Evolutionary conservation across 2,797 vertebrate species (phyloP), one percentile per base, ranked within the genome.

Genomic region (Acrocephalus scirpaceus): DNA sequence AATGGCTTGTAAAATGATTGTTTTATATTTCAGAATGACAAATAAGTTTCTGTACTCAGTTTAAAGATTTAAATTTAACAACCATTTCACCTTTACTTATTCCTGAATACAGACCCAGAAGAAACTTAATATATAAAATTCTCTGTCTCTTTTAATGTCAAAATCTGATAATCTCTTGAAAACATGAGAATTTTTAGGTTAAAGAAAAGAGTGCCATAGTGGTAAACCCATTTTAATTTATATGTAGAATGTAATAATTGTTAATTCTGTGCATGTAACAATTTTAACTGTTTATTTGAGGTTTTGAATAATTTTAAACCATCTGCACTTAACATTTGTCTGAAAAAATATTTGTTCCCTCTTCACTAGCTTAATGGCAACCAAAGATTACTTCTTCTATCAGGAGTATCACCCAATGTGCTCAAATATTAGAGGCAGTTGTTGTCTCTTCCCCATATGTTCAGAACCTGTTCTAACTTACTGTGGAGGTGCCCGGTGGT

Each of bases 1-100:
- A 94, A 93, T 96, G 86, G 84, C 93, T 96, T 86, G 45, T 80
- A 75, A 86, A 94, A 78, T 66, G 11, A 62, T 57, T 71, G 29
- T 7, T 75, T 94, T 84, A 22, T 78, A 51, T 87, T 96, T 90
- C 48, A 76, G 48, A 91, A 82, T 82, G n/a, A 51, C 15, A 79
- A 80, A 73, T 13, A 67, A 62, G 14, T 85, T 88, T 87, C 16
- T 64, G 20, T 58, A 72, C 58, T 91, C 60, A 77, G 47, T 66
- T 48, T 66, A 70, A 85, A 82, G 47, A 78, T 44, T 85, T 38
- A 56, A 64, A 91, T 67, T 75, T 42, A 27, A 87, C 73, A 73
- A 56, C 0, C 7, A 54, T 60, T 89, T 75, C 11, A 79, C 6
- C n/a, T 85, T 89, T 76, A 38, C 25, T 91, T 93, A 70, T 48